These are phyloP conservation scores for Entelurus aequoreus DNA, from an alignment of 2,113 vertebrate genomes.

Conservation along the genomic window DNA sequence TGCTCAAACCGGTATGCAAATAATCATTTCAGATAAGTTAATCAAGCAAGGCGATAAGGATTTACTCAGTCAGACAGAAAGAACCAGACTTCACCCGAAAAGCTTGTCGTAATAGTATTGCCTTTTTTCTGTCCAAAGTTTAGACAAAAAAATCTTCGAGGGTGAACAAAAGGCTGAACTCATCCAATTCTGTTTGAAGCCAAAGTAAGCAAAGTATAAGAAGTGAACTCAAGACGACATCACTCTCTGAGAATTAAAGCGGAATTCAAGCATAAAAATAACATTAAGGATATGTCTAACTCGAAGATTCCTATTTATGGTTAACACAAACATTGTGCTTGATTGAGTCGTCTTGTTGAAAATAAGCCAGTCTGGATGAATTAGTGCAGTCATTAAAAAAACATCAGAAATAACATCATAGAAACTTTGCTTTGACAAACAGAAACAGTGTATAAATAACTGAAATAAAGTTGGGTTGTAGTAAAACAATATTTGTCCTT, in stretches of 20 bases:
- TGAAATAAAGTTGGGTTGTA: too few species aligned
- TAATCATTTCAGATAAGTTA: not conserved
- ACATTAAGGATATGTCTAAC: too few species aligned
- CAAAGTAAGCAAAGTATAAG: not conserved
- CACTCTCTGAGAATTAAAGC: not conserved
- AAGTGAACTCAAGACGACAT: not conserved
- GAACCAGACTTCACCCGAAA: constrained; percentile 8
- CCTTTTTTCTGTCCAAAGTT: not conserved
- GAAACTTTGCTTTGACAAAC: too few species aligned
- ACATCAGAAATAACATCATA: too few species aligned
- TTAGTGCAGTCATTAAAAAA: too few species aligned
- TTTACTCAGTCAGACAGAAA: not conserved
- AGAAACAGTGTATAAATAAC: too few species aligned
- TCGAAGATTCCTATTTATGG: too few species aligned
- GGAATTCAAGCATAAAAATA: not conserved
- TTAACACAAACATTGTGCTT: too few species aligned
- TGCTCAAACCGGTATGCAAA: not conserved
- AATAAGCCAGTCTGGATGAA: too few species aligned
- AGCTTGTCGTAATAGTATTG: not conserved
- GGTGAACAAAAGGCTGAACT: not conserved
- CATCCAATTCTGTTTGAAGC: constrained; percentile 1
- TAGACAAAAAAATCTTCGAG: not conserved
- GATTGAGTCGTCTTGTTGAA: too few species aligned
- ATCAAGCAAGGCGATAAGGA: not conserved
- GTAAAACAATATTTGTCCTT: too few species aligned